Conservation (phyloP, 2,888 invertebrate species). For the Callosobruchus maculatus region DNA sequence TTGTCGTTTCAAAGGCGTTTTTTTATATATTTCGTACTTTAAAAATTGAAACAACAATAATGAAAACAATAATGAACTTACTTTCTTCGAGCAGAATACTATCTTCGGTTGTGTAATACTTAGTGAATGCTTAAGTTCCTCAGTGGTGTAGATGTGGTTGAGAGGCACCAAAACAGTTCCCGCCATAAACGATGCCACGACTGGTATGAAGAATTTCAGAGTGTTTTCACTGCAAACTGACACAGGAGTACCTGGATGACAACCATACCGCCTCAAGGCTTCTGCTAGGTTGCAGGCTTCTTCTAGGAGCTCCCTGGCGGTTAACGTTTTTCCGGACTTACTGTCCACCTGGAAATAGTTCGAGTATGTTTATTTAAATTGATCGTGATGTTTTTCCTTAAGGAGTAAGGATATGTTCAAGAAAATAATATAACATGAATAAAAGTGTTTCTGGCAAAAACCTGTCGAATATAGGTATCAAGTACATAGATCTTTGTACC, state of each 20-base stretch:
- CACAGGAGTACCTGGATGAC: conserved; percentile 27
- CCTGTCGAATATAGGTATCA: too few species aligned
- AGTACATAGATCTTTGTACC: too few species aligned
- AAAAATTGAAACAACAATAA: not conserved
- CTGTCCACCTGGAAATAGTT: conserved; percentile 30
- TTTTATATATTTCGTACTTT: too few species aligned
- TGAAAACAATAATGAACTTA: conserved; percentile 50
- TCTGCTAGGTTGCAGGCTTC: conserved; percentile 29
- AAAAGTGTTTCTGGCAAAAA: too few species aligned
- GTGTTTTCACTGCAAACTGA: conserved; percentile 33
- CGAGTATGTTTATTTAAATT: too few species aligned
- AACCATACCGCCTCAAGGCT: conserved; percentile 25
- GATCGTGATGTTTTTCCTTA: too few species aligned
- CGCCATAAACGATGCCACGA: conserved; percentile 32
- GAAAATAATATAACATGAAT: too few species aligned
- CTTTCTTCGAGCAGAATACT: conserved; percentile 61
- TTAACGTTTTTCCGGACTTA: conserved; percentile 23
- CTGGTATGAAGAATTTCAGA: conserved; percentile 31
- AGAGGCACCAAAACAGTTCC: conserved; percentile 33
- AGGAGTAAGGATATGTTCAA: too few species aligned
- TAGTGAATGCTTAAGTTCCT: conserved; percentile 51
- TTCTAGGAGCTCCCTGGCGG: conserved; percentile 25
- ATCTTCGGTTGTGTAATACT: conserved; percentile 64
- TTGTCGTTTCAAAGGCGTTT: too few species aligned
- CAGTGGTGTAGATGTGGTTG: conserved; percentile 23